A percentile compares a stretch with the other conserved stretches of the same genome.
These are phyloP conservation scores for Isaurus tuberculatus DNA, from an alignment of 92 coral and sea anemone genomes.

Conservation along the genomic window DNA sequence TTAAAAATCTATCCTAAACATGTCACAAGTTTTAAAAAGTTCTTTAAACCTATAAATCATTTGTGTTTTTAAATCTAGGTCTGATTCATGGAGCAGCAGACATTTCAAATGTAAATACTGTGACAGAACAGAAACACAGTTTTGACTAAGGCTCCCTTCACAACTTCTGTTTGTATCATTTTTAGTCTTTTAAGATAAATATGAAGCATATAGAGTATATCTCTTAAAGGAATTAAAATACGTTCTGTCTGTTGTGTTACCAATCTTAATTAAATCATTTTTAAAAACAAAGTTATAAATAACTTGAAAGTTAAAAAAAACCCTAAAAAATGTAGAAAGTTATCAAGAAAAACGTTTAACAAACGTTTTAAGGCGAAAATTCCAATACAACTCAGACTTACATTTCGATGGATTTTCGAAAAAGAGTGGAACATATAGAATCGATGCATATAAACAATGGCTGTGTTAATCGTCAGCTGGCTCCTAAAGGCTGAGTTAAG, in stretches of 20 bases:
- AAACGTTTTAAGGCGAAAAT: neutral
- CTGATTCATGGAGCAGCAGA: too few relatives aligned
- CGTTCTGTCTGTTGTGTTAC: neutral
- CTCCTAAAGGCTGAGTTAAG: slow-evolving; percentile 60
- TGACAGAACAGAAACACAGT: too few relatives aligned
- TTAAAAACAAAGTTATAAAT: neutral
- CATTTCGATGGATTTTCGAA: slow-evolving; percentile 90
- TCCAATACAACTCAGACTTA: slow-evolving; percentile 54
- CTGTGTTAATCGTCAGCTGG: slow-evolving; percentile 98
- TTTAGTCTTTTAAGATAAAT: too few relatives aligned
- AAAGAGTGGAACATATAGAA: slow-evolving; percentile 97
- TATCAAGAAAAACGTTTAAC: neutral
- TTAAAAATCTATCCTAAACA: too few relatives aligned
- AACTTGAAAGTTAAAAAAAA: too few relatives aligned
- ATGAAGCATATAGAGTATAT: too few relatives aligned
- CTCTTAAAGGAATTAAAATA: neutral
- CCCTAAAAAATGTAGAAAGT: neutral
- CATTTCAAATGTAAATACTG: too few relatives aligned
- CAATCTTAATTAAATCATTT: neutral
- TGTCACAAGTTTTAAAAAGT: too few relatives aligned
- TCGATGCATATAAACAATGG: slow-evolving; percentile 99
- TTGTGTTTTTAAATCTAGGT: too few relatives aligned
- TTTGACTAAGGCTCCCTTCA: too few relatives aligned
- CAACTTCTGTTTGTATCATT: too few relatives aligned
- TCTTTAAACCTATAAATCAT: too few relatives aligned